Base-by-base conservation (phyloP, 2,888 invertebrate species). In the Caenorhabditis imperialis region DNA sequence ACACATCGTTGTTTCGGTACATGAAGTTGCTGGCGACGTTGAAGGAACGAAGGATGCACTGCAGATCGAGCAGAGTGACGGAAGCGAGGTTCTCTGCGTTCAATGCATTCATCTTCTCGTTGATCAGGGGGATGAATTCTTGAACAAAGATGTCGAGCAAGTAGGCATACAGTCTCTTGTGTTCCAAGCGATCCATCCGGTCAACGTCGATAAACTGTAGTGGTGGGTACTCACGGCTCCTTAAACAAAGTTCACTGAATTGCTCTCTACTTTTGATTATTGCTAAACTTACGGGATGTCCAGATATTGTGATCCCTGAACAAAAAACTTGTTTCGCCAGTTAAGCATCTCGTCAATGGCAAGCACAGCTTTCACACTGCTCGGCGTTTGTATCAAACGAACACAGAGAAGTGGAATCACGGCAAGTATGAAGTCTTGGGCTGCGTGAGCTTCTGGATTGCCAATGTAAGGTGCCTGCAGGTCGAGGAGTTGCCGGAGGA, bases 331-430 rank as follows among this genome's bases (percentile, higher is more conserved):
- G 37, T 75, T 75, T 4, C 63, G 55, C 6, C 12, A 53, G 35
- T 75, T 75, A 63, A 75, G 63, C 62, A 75, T 63, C 45, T 75
- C 75, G 22, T 75, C 75, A 14, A 75, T 58, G 3, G 58, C 37
- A 1, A 75, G 37, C 10, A 69, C 61, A 8, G 55, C 40, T 40
- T 60, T 69, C 6, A 75, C 63, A n/a, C 54, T 70, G 16, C 54
- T 62, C 10, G 69, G 69, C 3, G 69, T 30, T 3, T 55, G 20
- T 2, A 37, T 60, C 5, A 75, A 51, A 22, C 75, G 60, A n/a
- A 42, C 45, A n/a, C 69, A 69, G 7, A 75, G 23, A 2, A 75
- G 40, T 4, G 75, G 75, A 20, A 60, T 75, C 8, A 53, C 25
- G 7, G 69, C 69, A 10, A 40, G 20, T 38, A 55, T 69, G n/a